Base-by-base conservation (phyloP, 1,140 invertebrate species). In the Danaus melanippus region DNA sequence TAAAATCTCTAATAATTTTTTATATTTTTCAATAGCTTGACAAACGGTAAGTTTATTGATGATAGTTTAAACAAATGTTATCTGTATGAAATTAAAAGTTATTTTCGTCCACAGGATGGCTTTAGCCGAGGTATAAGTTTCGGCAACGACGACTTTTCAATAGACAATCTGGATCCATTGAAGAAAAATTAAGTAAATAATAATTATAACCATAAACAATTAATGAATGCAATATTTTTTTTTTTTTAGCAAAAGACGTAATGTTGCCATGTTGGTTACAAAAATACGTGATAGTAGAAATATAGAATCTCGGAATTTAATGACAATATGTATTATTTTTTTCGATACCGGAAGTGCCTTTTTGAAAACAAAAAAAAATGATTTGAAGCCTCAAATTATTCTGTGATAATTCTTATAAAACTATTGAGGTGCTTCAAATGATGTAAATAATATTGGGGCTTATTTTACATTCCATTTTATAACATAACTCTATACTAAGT, bases 91-190 rank as follows among this genome's bases (percentile, higher is more conserved):
- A 39, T 32, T 40, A 12, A 51, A 15, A 15, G 1, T 55, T 59
- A 46, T 53, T 70, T 62, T 71, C 73, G 66, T 74, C 90, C 89
- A 45, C 87, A 95, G 93, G 93, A 93, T 87, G 94, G 94, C 53
- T 95, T 96, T 79, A 95, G 93, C 84, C 89, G 92, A 86, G 94
- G 94, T 64, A 88, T 95, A 57, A 90, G 92, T 8, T 93, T 94
- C 83, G 92, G 92, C 66, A 93, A 93, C 67, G 93, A 94, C 71
- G 93, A 95, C 84, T 95, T 95, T 84, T 93, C 92, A 58, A 82
- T 95, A 73, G 93, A 94, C 72, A 93, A 92, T 80, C 88, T 95
- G 60, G 94, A 95, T 87, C 94, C 94, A 46, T 85, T 94, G 50
- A 88, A 89, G 62, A 89, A 90, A 64, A 87, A 88, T 77, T 88